A percentile compares a stretch with the other conserved stretches of the same genome.
Evolutionary conservation across 2,113 vertebrate species (phyloP).

Genomic region (Stigmatopora argus): DNA sequence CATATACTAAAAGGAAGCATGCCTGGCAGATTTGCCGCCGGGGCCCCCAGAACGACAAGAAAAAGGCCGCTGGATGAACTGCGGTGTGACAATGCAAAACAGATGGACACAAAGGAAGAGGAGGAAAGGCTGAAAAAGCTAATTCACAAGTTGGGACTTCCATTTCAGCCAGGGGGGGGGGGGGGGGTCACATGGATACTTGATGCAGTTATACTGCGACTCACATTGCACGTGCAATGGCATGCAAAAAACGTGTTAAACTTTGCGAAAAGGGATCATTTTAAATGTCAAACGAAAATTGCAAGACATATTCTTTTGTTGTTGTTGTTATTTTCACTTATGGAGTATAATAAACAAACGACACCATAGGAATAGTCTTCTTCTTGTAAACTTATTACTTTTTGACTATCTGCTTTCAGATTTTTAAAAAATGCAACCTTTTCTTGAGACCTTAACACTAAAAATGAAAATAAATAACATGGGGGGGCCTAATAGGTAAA

Average conservation of each 20-base stretch:
- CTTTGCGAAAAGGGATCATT: background rate
- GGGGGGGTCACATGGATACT: constrained; percentile 14
- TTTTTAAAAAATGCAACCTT: background rate
- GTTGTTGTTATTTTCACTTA: no score
- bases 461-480: background rate
- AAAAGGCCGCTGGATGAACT: constrained; percentile 38
- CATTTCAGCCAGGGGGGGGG: constrained; percentile 17
- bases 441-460: background rate
- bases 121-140: constrained; percentile 22
- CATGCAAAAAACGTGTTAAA: background rate
- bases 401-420: no score
- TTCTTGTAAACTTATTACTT: no score
- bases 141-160: constrained; percentile 26
- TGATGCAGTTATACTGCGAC: constrained; percentile 28
- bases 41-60: constrained; percentile 39
- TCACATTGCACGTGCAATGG: constrained; percentile 6
- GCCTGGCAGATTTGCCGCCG: constrained; percentile 42
- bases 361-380: no score
- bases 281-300: background rate
- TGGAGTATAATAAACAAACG: no score
- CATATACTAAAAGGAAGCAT: constrained; percentile 14
- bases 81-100: constrained; percentile 44
- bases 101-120: constrained; percentile 37
- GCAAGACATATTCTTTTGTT: background rate
- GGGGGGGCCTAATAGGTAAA: background rate